Evolutionary conservation across 2,888 invertebrate species (phyloP).

Genomic region (Phania funesta): DNA sequence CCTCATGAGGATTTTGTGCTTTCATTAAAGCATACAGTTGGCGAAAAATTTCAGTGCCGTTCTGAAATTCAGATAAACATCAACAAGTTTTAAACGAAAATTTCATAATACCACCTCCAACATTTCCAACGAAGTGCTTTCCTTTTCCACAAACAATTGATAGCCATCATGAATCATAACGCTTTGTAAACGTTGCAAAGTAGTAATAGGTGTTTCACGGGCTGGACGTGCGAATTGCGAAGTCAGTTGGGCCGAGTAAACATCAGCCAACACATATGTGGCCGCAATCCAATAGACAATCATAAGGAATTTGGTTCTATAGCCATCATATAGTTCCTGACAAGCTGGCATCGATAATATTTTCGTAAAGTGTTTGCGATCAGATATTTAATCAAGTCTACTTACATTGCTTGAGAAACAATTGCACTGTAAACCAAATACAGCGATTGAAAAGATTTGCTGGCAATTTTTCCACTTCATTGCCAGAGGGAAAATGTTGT

Average conservation of each 20-base stretch:
- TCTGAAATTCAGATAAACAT: slow-evolving; percentile 80
- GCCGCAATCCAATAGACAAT: slow-evolving; percentile 87
- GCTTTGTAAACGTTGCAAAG: slow-evolving; percentile 84
- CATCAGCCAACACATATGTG: slow-evolving; percentile 89
- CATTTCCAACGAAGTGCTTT: slow-evolving; percentile 86
- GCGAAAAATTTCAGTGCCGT: slow-evolving; percentile 88
- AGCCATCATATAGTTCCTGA: slow-evolving; percentile 82
- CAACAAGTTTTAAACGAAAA: background rate
- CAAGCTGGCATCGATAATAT: slow-evolving; percentile 72
- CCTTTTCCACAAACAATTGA: slow-evolving; percentile 86
- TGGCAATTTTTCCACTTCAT: slow-evolving; percentile 67
- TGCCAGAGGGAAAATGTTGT: background rate
- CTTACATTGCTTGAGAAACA: slow-evolving; percentile 87
- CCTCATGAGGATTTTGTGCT: slow-evolving; percentile 79
- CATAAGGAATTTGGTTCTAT: slow-evolving; percentile 86
- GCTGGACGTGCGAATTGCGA: slow-evolving; percentile 88
- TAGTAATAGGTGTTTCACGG: slow-evolving; percentile 85
- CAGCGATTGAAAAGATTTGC: slow-evolving; percentile 83
- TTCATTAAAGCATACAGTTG: slow-evolving; percentile 86
- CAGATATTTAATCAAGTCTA: background rate
- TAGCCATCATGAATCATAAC: slow-evolving; percentile 85
- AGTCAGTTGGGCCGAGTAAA: slow-evolving; percentile 89
- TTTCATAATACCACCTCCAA: slow-evolving; percentile 82
- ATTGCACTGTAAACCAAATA: slow-evolving; percentile 87
- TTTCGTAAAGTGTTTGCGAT: background rate